These are phyloP conservation scores for Aphelenchoides fujianensis DNA, from an alignment of 1,140 invertebrate genomes.

Conservation along the genomic window DNA sequence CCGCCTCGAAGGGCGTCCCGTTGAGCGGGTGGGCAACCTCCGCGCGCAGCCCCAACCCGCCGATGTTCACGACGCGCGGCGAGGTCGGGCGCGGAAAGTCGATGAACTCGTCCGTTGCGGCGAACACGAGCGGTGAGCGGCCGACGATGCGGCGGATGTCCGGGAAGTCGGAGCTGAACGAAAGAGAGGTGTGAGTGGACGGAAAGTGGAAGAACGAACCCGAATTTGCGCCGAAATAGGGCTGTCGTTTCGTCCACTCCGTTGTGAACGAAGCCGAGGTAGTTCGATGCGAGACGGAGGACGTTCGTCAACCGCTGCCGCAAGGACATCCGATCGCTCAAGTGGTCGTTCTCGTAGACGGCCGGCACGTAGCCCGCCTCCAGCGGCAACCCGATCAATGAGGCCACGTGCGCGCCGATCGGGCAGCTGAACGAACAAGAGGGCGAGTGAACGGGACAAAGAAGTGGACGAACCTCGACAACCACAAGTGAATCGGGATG, in stretches of 20 bases:
- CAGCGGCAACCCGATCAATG: constrained; percentile 34
- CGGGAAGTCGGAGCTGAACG: constrained; percentile 34
- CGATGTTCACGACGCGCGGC: constrained; percentile 36
- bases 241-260: constrained; percentile 29
- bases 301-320: constrained; percentile 32
- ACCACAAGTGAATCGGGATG: constrained; percentile 40
- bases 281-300: constrained; percentile 11
- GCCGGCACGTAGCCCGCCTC: constrained; percentile 41
- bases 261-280: constrained; percentile 28
- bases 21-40: neutral
- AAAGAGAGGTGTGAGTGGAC: too few relatives aligned
- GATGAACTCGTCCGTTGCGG: constrained; percentile 35
- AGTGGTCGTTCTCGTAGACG: constrained; percentile 31
- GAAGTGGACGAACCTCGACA: constrained; percentile 35
- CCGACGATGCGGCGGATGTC: constrained; percentile 35
- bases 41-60: constrained; percentile 32
- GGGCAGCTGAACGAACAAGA: constrained; percentile 31
- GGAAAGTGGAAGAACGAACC: too few relatives aligned
- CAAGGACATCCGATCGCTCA: constrained; percentile 32
- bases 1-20: constrained; percentile 12
- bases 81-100: constrained; percentile 39
- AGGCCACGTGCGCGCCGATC: constrained; percentile 31
- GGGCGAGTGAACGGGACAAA: constrained; percentile 5
- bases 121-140: constrained; percentile 35
- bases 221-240: constrained; percentile 29